Conservation (phyloP, 2,113 vertebrate species). For the Odocoileus hemionus region DNA sequence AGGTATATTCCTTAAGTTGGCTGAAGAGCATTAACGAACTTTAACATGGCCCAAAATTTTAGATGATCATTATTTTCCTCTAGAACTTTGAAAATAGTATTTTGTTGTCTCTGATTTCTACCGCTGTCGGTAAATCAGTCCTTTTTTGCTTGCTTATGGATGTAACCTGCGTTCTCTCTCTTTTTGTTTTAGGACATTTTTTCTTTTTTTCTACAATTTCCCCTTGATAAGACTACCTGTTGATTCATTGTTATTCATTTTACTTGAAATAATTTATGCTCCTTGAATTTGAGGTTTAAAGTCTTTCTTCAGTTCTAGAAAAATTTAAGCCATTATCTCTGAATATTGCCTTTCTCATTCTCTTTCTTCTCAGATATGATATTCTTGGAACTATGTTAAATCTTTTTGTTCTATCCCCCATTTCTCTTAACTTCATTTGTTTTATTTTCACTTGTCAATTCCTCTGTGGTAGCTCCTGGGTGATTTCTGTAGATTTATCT, state of each 20-base stretch:
- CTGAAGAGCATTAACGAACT: neutral
- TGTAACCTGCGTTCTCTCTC: neutral
- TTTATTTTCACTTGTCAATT: neutral
- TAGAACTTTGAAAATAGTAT: neutral
- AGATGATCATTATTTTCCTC: neutral
- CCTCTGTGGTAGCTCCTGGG: neutral
- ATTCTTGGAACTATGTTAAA: neutral
- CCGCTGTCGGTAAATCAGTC: neutral
- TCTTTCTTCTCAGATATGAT: neutral
- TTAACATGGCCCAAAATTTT: neutral
- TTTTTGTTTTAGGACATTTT: neutral
- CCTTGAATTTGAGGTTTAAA: neutral
- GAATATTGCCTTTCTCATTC: neutral
- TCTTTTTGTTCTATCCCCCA: neutral
- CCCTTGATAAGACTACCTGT: neutral
- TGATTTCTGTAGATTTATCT: neutral
- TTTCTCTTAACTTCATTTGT: neutral
- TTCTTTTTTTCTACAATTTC: neutral
- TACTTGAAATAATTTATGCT: slow-evolving; percentile 1
- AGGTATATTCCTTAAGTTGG: neutral
- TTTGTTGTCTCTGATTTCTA: neutral
- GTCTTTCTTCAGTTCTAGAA: neutral
- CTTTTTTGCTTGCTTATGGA: neutral
- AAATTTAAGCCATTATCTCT: neutral
- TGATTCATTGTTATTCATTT: neutral